Base-by-base conservation (phyloP, 2,888 invertebrate genomes). In the Ophion ellenae region DNA sequence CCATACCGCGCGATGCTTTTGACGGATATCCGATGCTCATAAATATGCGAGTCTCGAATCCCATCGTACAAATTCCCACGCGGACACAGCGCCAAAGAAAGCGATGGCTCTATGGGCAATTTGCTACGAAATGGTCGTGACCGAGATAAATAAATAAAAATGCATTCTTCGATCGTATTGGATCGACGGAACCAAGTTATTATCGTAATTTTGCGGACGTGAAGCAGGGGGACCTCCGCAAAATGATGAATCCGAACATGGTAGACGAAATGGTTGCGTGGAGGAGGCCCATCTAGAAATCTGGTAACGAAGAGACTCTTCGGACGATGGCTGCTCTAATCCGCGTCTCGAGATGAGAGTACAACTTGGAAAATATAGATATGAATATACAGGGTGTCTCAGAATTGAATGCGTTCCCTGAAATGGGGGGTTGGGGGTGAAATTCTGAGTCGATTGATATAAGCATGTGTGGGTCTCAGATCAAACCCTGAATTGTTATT, bases 11-110 rank as follows among this genome's bases (percentile, higher is more conserved):
- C 32, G 32, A 32, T 32, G 32, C 32, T 32, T 32, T 32, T 71
- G 57, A 71, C 71, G 20, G n/a, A 5, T 28, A 28, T 69, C 40
- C 24, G 32, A 70, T 69, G 28, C 79, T 84, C 74, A 84, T 61
- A 87, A 88, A 84, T 86, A 87, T 87, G 84, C 81, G 83, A 20
- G 59, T 59, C 77, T 73, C 78, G 66, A 81, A 70, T 20, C 59
- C 32, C 20, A n/a, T 2, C 53, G 14, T 32, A 24, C 32, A 32
- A 11, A 20, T 24, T 71, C 53, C 17, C 71, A 81, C 71, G 47
- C 53, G 40, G 71, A 70, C 14, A 3, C 36, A 47, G 28, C 45
- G 32, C 28, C 61, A 67, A n/a, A 74, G 71, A 63, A 14, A 32
- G n/a, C 9, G 40, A 7, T 40, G 0, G 40, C 40, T 40, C 20